Evolutionary conservation across 92 coral and sea anemone genomes (phyloP), one percentile per base, ranked within the genome.

Genomic region (Virgularia gustaviana): DNA sequence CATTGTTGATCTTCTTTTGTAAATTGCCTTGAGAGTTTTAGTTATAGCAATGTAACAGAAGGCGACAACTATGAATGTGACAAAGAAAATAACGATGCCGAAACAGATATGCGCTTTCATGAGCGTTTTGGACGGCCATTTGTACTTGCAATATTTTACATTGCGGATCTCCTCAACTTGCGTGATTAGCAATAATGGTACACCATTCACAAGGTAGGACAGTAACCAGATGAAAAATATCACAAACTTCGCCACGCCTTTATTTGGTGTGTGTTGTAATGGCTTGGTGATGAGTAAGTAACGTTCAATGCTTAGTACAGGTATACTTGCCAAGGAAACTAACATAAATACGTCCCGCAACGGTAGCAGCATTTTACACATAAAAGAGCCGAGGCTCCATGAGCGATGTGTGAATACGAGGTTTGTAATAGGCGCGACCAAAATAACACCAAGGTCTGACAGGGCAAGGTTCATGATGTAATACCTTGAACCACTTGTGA

Each of bases 11-110:
- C 62, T 20, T 51, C 12, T 68, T 38, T 68, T 68, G 61, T 68
- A 68, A 20, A 68, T 61, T 8, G 30, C 36, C 11, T 68, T 49
- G n/a, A 68, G 47, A 13, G 75, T 68, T 19, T 49, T 22, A 7
- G 60, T 61, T 49, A 68, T 68, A 10, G 75, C 75, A 49, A 68
- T 34, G 58, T 68, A 68, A 51, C 75, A 68, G 36, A 68, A 68
- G 24, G 61, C 51, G 42, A 68, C 75, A 29, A 49, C 31, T 7
- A 49, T 45, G 32, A 68, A 68, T 8, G 75, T 59, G 1, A 68
- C 58, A 18, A 68, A 61, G 55, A 68, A 30, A n/a, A 68, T 68
- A 34, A 20, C 32, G 61, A 68, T 31, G 18, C 75, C 75, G 33
- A 68, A 68, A 33, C 44, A 18, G 23, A 49, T 61, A 47, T 68